Evolutionary conservation across 2,888 invertebrate genomes (phyloP).

Genomic region (Labia minor): DNA sequence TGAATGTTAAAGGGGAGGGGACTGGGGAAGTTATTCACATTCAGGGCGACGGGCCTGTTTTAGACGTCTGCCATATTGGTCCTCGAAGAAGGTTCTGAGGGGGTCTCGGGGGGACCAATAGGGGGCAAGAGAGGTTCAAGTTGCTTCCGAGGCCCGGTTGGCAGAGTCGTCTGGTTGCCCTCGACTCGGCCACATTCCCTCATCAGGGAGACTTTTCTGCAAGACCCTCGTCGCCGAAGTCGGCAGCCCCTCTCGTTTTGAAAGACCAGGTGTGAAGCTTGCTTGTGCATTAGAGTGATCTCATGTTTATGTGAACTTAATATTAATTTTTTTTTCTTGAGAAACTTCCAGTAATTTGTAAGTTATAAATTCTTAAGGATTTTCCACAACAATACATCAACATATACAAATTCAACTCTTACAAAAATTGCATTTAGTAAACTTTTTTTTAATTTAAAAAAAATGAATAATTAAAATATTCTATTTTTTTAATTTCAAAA

Average conservation of each 20-base stretch:
- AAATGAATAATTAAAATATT: too few relatives aligned
- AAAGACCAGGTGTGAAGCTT: background rate
- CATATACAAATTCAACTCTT: too few relatives aligned
- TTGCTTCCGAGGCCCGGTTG: background rate
- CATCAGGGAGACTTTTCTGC: background rate
- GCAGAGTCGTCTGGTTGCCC: background rate
- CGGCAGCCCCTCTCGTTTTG: background rate
- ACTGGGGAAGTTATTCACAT: background rate
- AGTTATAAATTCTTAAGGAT: too few relatives aligned
- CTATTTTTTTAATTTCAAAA: too few relatives aligned
- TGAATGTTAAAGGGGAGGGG: background rate
- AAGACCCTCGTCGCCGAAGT: background rate
- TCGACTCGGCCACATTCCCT: conserved; percentile 8
- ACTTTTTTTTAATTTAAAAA: too few relatives aligned
- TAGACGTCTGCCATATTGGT: background rate
- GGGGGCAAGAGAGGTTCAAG: background rate
- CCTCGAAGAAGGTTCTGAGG: background rate
- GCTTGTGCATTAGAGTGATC: background rate
- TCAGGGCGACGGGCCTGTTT: background rate
- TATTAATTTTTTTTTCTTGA: background rate
- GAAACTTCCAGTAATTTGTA: too few relatives aligned
- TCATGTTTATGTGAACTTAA: background rate
- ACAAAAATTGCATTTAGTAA: too few relatives aligned
- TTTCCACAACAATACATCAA: too few relatives aligned
- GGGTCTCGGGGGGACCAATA: background rate